Conservation (phyloP, 2,797 vertebrate species). For the Naso thynnoides region DNA sequence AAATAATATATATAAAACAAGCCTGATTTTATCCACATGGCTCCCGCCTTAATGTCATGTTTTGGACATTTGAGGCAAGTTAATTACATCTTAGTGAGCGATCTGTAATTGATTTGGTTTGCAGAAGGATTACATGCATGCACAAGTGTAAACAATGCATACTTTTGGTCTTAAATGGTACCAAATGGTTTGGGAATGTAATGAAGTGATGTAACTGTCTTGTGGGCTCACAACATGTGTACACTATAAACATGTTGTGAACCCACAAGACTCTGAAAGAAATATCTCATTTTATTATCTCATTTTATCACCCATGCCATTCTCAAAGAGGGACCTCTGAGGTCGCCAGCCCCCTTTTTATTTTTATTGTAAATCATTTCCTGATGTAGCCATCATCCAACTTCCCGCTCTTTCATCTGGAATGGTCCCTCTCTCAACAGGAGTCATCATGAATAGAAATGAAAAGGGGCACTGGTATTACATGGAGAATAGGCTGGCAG, state of each 20-base stretch:
- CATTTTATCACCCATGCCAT: constrained; percentile 5
- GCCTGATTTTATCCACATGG: neutral
- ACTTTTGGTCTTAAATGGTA: constrained; percentile 38
- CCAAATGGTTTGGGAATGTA: constrained; percentile 52
- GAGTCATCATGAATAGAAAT: constrained; percentile 62
- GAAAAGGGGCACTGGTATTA: constrained; percentile 31
- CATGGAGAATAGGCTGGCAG: constrained; percentile 37
- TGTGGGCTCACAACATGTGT: constrained; percentile 7
- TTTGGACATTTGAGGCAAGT: constrained; percentile 16
- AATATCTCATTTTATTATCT: constrained; percentile 7
- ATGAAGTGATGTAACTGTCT: constrained; percentile 18
- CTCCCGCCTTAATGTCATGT: constrained; percentile 19
- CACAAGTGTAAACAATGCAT: constrained; percentile 19
- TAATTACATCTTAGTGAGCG: neutral
- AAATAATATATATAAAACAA: too few species aligned
- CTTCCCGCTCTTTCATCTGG: constrained; percentile 30
- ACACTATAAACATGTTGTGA: neutral
- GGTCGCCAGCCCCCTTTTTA: constrained; percentile 12
- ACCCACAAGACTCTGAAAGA: constrained; percentile 20
- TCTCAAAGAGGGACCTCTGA: constrained; percentile 27
- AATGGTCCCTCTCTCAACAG: constrained; percentile 50
- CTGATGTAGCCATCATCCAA: constrained; percentile 14
- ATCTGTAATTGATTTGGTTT: constrained; percentile 30
- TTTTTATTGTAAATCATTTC: constrained; percentile 38
- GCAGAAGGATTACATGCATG: neutral